Percentiles rank a stretch among this genome's conserved stretches.
phyloP scores from a whole-genome alignment of 2,888 invertebrate genomes.

The Parthenolecanium corni region DNA sequence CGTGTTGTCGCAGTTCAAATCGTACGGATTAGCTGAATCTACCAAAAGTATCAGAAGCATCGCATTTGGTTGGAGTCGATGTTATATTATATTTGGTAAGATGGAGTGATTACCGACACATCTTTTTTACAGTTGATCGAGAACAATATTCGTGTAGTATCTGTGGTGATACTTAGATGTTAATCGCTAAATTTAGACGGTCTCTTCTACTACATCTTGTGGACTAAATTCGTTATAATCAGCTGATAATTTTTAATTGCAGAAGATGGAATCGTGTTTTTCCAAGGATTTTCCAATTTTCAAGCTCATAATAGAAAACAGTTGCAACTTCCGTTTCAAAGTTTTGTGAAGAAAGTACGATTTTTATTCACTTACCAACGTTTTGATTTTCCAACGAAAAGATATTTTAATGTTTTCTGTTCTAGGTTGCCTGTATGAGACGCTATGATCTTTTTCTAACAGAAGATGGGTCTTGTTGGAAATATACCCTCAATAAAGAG shows the following conservation, averaged over 20 bases:
- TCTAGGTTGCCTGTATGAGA: slow-evolving; percentile 32
- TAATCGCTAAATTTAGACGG: no score
- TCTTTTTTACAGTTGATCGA: background rate
- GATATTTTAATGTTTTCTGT: background rate
- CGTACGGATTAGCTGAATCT: background rate
- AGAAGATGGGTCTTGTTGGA: slow-evolving; percentile 33
- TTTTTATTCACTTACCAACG: background rate
- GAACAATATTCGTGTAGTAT: background rate
- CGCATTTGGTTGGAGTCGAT: slow-evolving; percentile 30
- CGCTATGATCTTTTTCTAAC: slow-evolving; percentile 32
- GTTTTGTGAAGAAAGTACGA: background rate
- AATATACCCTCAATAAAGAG: slow-evolving; percentile 30
- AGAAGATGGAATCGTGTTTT: background rate
- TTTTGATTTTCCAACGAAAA: background rate
- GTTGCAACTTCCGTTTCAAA: background rate
- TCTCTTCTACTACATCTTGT: background rate
- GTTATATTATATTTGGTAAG: slow-evolving; percentile 30
- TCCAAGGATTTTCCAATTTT: background rate
- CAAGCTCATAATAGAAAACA: background rate
- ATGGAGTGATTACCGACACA: background rate
- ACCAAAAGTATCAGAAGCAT: slow-evolving; percentile 12
- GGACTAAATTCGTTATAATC: background rate
- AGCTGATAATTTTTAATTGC: background rate
- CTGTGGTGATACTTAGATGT: no score
- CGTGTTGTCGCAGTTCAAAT: slow-evolving; percentile 8